Evolutionary conservation across 2,797 vertebrate genomes (phyloP).

Genomic region (Vultur gryphus): DNA sequence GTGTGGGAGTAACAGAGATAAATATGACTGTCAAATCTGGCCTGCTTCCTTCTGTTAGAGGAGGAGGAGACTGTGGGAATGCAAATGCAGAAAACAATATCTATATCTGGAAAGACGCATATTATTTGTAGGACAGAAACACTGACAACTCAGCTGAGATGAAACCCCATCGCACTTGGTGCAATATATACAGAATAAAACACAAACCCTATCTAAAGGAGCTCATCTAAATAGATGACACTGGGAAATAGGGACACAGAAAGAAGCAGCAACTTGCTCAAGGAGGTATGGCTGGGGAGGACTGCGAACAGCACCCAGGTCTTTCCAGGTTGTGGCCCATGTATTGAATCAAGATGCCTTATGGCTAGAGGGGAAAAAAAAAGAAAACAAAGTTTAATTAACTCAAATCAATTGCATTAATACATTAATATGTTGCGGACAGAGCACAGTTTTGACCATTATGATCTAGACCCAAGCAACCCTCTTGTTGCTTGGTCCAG

Average conservation of each 20-base stretch:
- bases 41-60: conserved; percentile 76
- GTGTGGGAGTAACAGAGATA: conserved; percentile 81
- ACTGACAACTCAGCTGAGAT: conserved; percentile 18
- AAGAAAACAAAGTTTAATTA: neutral
- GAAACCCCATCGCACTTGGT: neutral
- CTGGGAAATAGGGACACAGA: neutral
- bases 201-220: neutral
- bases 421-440: neutral
- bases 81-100: conserved; percentile 64
- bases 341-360: neutral
- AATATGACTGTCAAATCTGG: conserved; percentile 82
- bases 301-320: neutral
- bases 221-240: neutral
- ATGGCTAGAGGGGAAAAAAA: neutral
- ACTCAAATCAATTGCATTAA: neutral
- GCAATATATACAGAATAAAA: neutral
- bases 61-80: conserved; percentile 66
- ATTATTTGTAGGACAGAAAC: conserved; percentile 47
- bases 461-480: neutral
- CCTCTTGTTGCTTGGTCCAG: neutral
- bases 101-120: neutral
- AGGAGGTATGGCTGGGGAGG: neutral
- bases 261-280: neutral
- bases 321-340: neutral
- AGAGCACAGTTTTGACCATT: neutral